Percentiles rank a stretch among this genome's conserved stretches.
Conservation (phyloP, 2,113 vertebrate species). For the Leucopsar rothschildi region DNA sequence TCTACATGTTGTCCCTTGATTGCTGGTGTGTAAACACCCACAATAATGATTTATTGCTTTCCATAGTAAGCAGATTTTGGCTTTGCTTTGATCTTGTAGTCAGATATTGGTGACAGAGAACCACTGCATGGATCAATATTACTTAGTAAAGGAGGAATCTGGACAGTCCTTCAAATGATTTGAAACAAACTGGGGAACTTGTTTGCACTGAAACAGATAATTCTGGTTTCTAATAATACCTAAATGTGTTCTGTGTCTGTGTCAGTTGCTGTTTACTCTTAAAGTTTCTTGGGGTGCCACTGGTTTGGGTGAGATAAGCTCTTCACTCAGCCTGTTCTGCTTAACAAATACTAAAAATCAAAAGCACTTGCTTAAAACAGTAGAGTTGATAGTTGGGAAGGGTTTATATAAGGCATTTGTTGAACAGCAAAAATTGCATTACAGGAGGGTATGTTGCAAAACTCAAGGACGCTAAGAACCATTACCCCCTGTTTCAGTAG, state of each 20-base stretch:
- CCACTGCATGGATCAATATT: background rate
- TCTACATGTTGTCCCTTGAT: background rate
- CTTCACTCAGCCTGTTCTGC: background rate
- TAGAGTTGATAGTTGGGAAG: background rate
- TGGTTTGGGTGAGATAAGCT: background rate
- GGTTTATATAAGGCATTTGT: background rate
- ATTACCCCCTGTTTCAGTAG: background rate
- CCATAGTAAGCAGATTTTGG: background rate
- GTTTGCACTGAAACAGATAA: background rate
- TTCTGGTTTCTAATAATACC: background rate
- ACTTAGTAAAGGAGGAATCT: background rate
- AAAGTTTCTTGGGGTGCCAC: background rate
- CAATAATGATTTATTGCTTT: background rate
- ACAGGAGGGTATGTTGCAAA: background rate
- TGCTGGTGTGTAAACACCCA: background rate
- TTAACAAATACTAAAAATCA: background rate
- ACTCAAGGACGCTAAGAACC: background rate
- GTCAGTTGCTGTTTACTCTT: background rate
- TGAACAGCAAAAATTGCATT: background rate
- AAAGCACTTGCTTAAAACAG: background rate
- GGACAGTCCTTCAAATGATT: background rate
- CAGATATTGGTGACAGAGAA: background rate
- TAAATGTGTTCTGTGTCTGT: background rate
- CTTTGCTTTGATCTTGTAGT: background rate
- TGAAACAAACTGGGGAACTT: background rate